These are phyloP conservation scores for Peromyscus attwateri DNA, from an alignment of 2,797 vertebrate species.

Conservation along the genomic window DNA sequence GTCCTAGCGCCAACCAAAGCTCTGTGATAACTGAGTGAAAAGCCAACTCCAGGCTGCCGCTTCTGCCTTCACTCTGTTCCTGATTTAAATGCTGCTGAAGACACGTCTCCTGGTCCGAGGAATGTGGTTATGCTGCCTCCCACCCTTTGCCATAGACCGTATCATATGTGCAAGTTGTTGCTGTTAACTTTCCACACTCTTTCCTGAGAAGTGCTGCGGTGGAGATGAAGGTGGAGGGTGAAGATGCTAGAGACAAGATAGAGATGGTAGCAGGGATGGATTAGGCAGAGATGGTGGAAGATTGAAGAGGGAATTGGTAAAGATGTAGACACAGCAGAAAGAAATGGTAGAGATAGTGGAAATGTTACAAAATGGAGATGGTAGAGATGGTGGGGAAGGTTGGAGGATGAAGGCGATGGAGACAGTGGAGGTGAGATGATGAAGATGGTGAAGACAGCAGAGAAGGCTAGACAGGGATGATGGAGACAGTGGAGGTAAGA, in stretches of 20 bases:
- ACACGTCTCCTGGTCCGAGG: too few species aligned
- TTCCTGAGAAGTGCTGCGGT: too few species aligned
- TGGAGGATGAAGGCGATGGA: rapidly evolving
- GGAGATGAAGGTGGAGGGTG: not conserved
- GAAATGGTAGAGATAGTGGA: not conserved
- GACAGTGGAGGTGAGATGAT: not conserved
- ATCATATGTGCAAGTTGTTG: not conserved
- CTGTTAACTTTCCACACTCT: too few species aligned
- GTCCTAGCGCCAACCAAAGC: not conserved
- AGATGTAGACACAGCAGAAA: not conserved
- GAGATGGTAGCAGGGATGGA: not conserved
- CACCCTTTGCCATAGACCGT: too few species aligned
- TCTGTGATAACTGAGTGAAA: not conserved
- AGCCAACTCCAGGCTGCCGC: not conserved
- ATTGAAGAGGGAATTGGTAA: not conserved
- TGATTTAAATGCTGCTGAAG: not conserved
- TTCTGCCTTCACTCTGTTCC: not conserved
- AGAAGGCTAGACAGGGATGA: not conserved
- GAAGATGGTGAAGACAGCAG: too few species aligned
- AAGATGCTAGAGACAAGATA: not conserved
- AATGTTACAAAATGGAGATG: too few species aligned
- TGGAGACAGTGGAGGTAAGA: not conserved
- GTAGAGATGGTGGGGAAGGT: too few species aligned
- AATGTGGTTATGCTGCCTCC: not conserved
- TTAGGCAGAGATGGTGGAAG: not conserved